Evolutionary conservation across 2,113 vertebrate genomes (phyloP), one percentile per base, ranked within the genome.

Genomic region (Ellobius talpinus): DNA sequence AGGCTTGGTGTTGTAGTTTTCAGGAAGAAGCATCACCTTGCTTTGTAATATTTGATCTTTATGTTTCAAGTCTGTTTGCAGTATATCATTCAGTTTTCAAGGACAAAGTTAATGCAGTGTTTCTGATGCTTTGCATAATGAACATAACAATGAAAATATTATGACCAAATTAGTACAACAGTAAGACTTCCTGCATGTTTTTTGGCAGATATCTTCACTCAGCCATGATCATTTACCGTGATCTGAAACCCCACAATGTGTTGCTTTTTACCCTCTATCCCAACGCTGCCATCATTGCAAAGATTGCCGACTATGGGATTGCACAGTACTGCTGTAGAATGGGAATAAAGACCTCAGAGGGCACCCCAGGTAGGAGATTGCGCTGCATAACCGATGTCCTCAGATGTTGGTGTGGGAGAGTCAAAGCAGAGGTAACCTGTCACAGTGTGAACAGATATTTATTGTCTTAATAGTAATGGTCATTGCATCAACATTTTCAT

Each of bases 301-400:
- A 99, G 98, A 99, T 99, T 94, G 99, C 99, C 0, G 99, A 99
- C 98, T 99, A 99, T 0, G 99, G 99, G 79, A 99, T 99, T 93
- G 99, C 99, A 47, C 99, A 99, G 98, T 99, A 99, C 98, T 99
- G 99, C 96, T 99, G 99, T 97, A 98, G 99, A 96, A 99, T 99
- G 99, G 99, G 99, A 8, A 99, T 99, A 92, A 99, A 99, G 97
- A 99, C 99, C 3, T 99, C 99, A 0, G 99, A 99, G 98, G 99
- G 99, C 36, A 99, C 99, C 4, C 99, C 99, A 98, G 99, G 99
- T 99, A 98, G 10, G 81, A 81, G 42, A 66, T 5, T 45, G 17
- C 8, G 4, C 13, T 10, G n/a, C 2, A 8, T 29, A 17, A 7
- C 13, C 33, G 26, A 42, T 45, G 33, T 19, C 90, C 55, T 78